Evolutionary conservation across 2,797 vertebrate species (phyloP), one percentile per base, ranked within the genome.

Genomic region (Gadopsis marmoratus): DNA sequence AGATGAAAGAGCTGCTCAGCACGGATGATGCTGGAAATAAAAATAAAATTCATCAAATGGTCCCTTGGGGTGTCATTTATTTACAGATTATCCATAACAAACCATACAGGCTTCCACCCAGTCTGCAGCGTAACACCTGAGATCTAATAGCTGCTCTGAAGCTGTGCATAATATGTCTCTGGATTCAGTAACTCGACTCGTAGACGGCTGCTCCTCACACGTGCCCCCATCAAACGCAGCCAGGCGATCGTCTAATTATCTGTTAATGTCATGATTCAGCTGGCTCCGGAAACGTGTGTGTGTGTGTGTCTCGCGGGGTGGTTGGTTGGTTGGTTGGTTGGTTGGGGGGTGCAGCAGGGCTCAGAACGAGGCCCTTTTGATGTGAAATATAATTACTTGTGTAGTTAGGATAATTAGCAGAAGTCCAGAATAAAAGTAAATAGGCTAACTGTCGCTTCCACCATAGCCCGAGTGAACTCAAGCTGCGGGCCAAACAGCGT

Each of bases 381-480:
- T 96, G 94, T 94, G 91, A 59, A 71, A 86, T 88, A 93, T 97
- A 96, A 97, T 97, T 96, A 96, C 90, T 92, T 90, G 88, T 91
- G 91, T 92, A 90, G 92, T 93, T 91, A 89, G 90, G 90, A 91
- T 95, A 94, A 94, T 95, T 95, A 94, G 92, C 85, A 83, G 85
- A 93, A 93, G 94, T 93, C 93, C 86, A 78, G 92, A 90, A 91
- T 90, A 84, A 91, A 94, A 93, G 95, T 94, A 94, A 95, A 92
- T 90, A 85, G 83, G 91, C 78, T 90, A 89, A 90, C 87, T 92
- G 89, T 74, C 90, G 71, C 84, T 89, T 92, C 85, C 88, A 66
- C 86, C 81, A 83, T 61, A 70, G 85, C 79, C 81, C 88, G 91
- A 90, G 90, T 81, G 84, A 92, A 85, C 87, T 82, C 82, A 60